Evolutionary conservation across 1,140 invertebrate species (phyloP).

Genomic region (Episyrphus balteatus): DNA sequence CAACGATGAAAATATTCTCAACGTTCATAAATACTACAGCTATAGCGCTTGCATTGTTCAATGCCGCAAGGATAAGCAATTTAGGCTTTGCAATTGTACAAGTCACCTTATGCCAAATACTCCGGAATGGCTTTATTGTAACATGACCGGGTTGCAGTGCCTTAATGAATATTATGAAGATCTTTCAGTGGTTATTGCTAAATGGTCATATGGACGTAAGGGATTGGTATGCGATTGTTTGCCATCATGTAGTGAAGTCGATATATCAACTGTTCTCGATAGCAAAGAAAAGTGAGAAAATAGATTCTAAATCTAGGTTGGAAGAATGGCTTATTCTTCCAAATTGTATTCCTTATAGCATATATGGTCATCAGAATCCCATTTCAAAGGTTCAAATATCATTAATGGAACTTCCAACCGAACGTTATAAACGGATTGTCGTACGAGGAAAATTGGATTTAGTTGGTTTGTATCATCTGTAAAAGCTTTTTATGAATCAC

Average conservation of each 20-base stretch:
- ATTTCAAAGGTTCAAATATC: conserved; percentile 42
- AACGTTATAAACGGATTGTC: conserved; percentile 49
- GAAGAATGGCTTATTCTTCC: not conserved
- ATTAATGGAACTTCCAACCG: conserved; percentile 45
- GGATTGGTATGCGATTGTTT: conserved; percentile 50
- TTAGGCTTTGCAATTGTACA: conserved; percentile 50
- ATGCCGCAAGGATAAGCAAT: conserved; percentile 50
- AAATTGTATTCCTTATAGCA: conserved; percentile 1
- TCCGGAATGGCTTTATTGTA: conserved; percentile 38
- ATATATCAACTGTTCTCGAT: conserved; percentile 44
- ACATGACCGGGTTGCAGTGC: conserved; percentile 47
- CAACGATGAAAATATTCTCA: conserved; percentile 48
- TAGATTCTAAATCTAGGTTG: not conserved
- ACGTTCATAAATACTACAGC: conserved; percentile 51
- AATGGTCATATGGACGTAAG: conserved; percentile 30
- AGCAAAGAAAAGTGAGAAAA: conserved; percentile 35
- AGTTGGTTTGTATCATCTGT: conserved; percentile 38
- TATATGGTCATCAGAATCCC: conserved; percentile 20
- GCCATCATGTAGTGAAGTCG: conserved; percentile 50
- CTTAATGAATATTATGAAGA: conserved; percentile 47
- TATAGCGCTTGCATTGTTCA: conserved; percentile 57
- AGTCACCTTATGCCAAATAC: conserved; percentile 54
- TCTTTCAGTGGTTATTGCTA: conserved; percentile 46
- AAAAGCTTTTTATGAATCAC: no score
- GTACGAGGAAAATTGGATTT: conserved; percentile 49